Evolutionary conservation across 1,140 invertebrate species (phyloP).

Genomic region (Ceratina australensis): DNA sequence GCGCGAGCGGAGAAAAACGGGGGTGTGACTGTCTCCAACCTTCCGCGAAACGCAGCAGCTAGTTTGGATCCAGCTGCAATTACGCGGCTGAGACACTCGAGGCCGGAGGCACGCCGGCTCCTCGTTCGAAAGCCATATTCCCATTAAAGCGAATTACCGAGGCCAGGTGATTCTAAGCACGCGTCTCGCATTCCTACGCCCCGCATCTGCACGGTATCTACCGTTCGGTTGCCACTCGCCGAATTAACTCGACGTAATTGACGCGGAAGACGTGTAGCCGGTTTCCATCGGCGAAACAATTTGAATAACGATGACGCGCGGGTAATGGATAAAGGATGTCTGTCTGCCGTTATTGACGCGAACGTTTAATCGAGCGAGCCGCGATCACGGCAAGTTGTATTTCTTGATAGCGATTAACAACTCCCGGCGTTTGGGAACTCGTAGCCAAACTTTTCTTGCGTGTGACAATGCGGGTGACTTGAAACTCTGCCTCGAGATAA

Average conservation of each 20-base stretch:
- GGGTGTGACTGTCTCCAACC: too few species aligned
- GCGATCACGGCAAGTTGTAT: neutral
- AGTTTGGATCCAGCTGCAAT: slow-evolving; percentile 20
- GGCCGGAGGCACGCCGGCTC: neutral
- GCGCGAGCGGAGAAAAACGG: neutral
- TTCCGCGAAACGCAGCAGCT: too few species aligned
- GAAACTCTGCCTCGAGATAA: neutral
- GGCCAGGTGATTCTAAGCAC: slow-evolving; percentile 23
- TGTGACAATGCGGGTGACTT: neutral
- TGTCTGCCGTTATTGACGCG: neutral
- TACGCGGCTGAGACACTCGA: neutral
- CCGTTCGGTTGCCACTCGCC: slow-evolving; percentile 9
- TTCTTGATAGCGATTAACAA: slow-evolving; percentile 21
- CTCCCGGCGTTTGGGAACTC: neutral
- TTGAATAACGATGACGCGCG: slow-evolving; percentile 31
- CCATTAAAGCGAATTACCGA: neutral
- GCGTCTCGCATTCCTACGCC: slow-evolving; percentile 7
- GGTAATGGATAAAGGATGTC: neutral
- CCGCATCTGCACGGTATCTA: too few species aligned
- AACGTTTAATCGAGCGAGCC: slow-evolving; percentile 7
- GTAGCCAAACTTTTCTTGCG: neutral
- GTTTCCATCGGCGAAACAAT: neutral
- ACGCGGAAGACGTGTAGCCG: neutral
- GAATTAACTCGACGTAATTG: slow-evolving; percentile 21
- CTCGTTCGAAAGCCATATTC: neutral